These are phyloP conservation scores for Rhopalosiphum padi DNA, from an alignment of 1,140 invertebrate species.

Conservation along the genomic window DNA sequence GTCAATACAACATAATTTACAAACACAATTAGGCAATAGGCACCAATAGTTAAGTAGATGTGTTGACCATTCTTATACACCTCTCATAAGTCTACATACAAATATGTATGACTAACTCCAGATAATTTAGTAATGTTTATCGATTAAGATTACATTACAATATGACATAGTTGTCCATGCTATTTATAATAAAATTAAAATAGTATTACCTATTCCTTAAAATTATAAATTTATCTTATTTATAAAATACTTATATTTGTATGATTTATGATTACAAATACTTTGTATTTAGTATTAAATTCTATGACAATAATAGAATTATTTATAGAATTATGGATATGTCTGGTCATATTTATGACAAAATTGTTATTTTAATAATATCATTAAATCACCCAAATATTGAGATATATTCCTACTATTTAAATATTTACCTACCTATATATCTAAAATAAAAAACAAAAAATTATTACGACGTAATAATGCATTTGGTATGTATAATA, in stretches of 20 bases:
- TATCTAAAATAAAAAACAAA: background rate
- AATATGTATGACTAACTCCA: background rate
- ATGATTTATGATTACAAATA: background rate
- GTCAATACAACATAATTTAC: background rate
- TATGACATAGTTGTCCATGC: background rate
- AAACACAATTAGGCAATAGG: background rate
- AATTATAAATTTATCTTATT: background rate
- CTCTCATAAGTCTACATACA: slow-evolving; percentile 14
- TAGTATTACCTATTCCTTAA: background rate
- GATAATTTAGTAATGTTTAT: background rate
- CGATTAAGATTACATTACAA: background rate
- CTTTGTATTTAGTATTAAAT: background rate
- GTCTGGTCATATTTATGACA: background rate
- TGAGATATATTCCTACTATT: background rate
- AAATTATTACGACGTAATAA: background rate
- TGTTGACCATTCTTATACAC: background rate
- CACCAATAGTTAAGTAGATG: background rate
- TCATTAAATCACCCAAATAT: background rate
- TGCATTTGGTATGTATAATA: background rate
- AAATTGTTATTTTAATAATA: background rate
- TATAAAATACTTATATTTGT: background rate
- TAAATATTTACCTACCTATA: background rate
- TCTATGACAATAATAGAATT: background rate
- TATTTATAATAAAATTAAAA: background rate
- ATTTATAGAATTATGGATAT: background rate